Percentiles rank a stretch among this genome's conserved stretches.
Evolutionary conservation across 2,797 vertebrate genomes (phyloP).

Genomic region (Nyctalus aviator): DNA sequence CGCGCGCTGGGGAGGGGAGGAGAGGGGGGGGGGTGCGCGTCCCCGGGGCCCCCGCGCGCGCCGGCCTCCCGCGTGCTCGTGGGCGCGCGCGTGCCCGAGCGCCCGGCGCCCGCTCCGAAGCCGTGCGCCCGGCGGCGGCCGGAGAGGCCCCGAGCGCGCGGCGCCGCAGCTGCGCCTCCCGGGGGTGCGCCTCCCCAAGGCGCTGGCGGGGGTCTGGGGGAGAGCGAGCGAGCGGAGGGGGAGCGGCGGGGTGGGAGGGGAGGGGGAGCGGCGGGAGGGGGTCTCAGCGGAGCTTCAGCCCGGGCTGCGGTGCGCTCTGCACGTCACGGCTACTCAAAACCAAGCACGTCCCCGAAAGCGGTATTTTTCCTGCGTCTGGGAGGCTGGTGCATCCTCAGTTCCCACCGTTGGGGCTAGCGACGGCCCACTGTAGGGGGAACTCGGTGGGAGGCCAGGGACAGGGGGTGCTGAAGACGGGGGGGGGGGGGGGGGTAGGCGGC

Average conservation of each 20-base stretch:
- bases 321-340: constrained; percentile 91
- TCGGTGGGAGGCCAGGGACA: constrained; percentile 1
- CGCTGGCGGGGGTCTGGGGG: background rate
- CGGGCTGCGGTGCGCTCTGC: constrained; percentile 82
- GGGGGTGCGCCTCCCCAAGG: background rate
- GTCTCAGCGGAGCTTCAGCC: constrained; percentile 86
- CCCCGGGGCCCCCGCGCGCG: background rate
- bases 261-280: constrained; percentile 39
- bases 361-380: constrained; percentile 88
- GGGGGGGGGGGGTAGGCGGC: too few relatives aligned
- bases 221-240: background rate
- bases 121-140: background rate
- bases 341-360: constrained; percentile 89
- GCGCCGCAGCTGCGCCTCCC: background rate
- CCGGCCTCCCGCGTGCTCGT: background rate
- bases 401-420: constrained; percentile 80
- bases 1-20: background rate
- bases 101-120: background rate
- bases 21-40: background rate
- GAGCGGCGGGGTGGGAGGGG: too few relatives aligned
- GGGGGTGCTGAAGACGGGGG: background rate
- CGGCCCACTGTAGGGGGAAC: constrained; percentile 78
- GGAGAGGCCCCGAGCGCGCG: background rate
- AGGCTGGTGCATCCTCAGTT: constrained; percentile 75
- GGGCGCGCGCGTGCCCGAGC: background rate